Percentiles rank a stretch among this genome's conserved stretches.
phyloP scores from a whole-genome alignment of 2,888 invertebrate genomes.

The Cataglyphis albicans region DNA sequence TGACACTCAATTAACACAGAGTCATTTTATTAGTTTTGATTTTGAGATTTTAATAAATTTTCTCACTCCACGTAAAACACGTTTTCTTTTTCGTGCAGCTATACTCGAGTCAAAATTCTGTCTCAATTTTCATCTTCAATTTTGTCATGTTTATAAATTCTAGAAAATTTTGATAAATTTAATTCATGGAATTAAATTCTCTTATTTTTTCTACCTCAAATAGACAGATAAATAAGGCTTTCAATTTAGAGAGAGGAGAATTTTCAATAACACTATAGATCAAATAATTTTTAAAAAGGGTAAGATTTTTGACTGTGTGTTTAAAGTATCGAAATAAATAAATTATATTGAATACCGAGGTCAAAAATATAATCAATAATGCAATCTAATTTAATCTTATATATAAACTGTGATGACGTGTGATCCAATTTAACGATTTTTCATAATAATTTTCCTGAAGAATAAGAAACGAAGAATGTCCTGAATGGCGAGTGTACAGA shows the following conservation, averaged over 20 bases:
- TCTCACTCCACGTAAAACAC: neutral
- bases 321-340: neutral
- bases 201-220: neutral
- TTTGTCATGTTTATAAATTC: neutral
- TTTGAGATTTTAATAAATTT: neutral
- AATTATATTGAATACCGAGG: neutral
- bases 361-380: neutral
- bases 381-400: neutral
- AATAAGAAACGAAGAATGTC: slow-evolving; percentile 7
- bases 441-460: neutral
- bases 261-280: neutral
- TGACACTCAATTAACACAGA: neutral
- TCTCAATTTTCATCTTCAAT: neutral
- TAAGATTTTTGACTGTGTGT: no score
- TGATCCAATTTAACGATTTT: neutral
- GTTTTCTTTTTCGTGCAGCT: neutral
- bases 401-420: neutral
- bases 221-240: neutral
- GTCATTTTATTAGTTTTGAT: neutral
- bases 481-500: slow-evolving; percentile 55
- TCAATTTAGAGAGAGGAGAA: neutral
- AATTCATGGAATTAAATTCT: neutral
- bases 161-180: neutral
- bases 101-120: neutral
- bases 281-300: neutral